These are phyloP conservation scores for Heliothis subflexa DNA, from an alignment of 1,140 invertebrate species.

Conservation along the genomic window DNA sequence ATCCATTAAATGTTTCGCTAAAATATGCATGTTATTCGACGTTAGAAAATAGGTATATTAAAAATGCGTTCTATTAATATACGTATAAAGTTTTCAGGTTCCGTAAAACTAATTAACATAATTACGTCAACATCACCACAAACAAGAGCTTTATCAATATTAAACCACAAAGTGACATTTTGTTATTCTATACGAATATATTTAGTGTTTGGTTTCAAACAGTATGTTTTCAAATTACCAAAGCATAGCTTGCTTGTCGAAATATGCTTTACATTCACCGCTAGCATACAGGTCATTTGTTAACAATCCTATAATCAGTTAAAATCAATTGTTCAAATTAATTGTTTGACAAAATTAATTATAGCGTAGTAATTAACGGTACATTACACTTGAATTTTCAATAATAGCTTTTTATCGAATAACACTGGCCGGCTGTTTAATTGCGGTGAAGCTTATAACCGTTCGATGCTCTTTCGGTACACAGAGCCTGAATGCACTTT, in stretches of 20 bases:
- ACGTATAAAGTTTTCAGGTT: not conserved
- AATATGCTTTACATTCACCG: not conserved
- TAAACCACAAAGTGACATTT: not conserved
- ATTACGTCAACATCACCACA: not conserved
- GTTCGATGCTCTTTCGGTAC: constrained; percentile 63
- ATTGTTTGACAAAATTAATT: constrained; percentile 54
- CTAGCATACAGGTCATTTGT: constrained; percentile 30
- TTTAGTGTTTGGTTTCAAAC: not conserved
- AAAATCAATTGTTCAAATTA: constrained; percentile 48
- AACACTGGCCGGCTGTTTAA: constrained; percentile 54
- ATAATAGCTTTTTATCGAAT: constrained; percentile 64
- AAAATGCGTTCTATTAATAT: too few relatives aligned
- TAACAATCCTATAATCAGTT: constrained; percentile 38
- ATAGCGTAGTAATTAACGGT: constrained; percentile 48
- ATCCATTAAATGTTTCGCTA: not conserved
- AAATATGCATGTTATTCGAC: not conserved
- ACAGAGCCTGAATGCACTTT: constrained; percentile 70
- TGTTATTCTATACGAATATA: not conserved
- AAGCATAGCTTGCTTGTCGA: not conserved
- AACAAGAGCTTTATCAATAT: not conserved
- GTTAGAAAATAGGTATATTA: not conserved
- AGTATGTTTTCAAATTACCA: constrained; percentile 11
- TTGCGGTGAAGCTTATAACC: constrained; percentile 62
- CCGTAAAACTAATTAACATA: not conserved
- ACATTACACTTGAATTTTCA: constrained; percentile 57